These are phyloP conservation scores for Cebidichthys violaceus DNA, from an alignment of 2,113 vertebrate species.

Conservation along the genomic window DNA sequence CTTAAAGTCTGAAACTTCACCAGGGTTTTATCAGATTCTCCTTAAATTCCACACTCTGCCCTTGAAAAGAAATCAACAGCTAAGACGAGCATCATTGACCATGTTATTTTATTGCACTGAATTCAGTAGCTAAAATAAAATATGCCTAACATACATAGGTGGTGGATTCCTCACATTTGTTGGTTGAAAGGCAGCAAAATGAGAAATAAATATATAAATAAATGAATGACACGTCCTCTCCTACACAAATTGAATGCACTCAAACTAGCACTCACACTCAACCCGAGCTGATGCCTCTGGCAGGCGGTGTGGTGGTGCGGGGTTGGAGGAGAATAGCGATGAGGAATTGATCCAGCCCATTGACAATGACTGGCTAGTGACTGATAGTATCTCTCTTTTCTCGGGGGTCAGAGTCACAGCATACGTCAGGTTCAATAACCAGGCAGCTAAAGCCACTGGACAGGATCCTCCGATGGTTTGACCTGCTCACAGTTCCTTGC, in stretches of 20 bases:
- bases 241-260: slow-evolving; percentile 39
- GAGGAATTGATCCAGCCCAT: slow-evolving; percentile 61
- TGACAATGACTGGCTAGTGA: slow-evolving; percentile 55
- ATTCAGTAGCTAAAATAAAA: slow-evolving; percentile 76
- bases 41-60: slow-evolving; percentile 16
- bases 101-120: slow-evolving; percentile 79
- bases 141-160: slow-evolving; percentile 71
- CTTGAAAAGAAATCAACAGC: slow-evolving; percentile 51
- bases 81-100: slow-evolving; percentile 39
- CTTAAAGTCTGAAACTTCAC: slow-evolving; percentile 61
- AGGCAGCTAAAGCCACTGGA: slow-evolving; percentile 52
- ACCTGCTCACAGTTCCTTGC: slow-evolving; percentile 55
- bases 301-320: slow-evolving; percentile 38
- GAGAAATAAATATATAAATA: slow-evolving; percentile 65
- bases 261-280: slow-evolving; percentile 45
- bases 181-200: slow-evolving; percentile 74
- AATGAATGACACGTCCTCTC: slow-evolving; percentile 48
- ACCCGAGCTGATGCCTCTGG: slow-evolving; percentile 46
- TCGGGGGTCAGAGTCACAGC: slow-evolving; percentile 37
- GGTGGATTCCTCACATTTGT: slow-evolving; percentile 58
- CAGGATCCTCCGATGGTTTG: slow-evolving; percentile 52
- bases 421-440: slow-evolving; percentile 44
- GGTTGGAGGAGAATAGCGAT: slow-evolving; percentile 65
- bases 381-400: slow-evolving; percentile 56
- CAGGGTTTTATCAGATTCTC: slow-evolving; percentile 57